Evolutionary conservation across 2,888 invertebrate genomes (phyloP), one percentile per base, ranked within the genome.

Genomic region (Stenurella melanura): DNA sequence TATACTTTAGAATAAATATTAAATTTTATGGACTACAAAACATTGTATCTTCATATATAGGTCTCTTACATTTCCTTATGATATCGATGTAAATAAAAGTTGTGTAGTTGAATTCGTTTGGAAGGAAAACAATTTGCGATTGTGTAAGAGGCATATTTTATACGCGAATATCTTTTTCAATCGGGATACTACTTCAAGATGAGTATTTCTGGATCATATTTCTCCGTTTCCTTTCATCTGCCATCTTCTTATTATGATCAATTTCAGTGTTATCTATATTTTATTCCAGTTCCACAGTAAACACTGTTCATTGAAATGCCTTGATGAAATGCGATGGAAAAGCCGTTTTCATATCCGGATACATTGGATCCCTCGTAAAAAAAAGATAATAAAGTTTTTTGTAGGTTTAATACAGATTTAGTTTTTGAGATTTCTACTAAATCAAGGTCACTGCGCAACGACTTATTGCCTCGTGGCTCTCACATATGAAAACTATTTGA

Each of bases 211-310:
- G 63, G 63, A 72, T 72, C 71, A 72, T 72, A 72, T 72, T 72
- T 72, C 54, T 72, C 61, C 61, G 15, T 61, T 72, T 54, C 71
- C 71, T 72, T 72, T 72, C 63, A 72, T 54, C 63, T 72, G 50
- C 71, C 71, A 72, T 72, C 54, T 72, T 72, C 71, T 63, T 72
- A 72, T 72, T 72, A 72, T 54, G 61, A 72, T 72, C 71, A 72
- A 63, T 54, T 72, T 61, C 71, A 30, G 61, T 72, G 71, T 72
- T 72, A 72, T 72, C 71, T 72, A 63, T 72, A 72, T 72, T 72
- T 72, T 72, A 72, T 72, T 72, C 71, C 63, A 63, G 71, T 34
- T 72, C 71, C 61, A 63, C 63, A 54, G 71, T 72, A 72, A 72
- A 72, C 71, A 72, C 71, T 42, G 63, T 63, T 72, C 71, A 72